These are phyloP conservation scores for Amphibalanus amphitrite DNA, from an alignment of 1,140 invertebrate species.

Conservation along the genomic window DNA sequence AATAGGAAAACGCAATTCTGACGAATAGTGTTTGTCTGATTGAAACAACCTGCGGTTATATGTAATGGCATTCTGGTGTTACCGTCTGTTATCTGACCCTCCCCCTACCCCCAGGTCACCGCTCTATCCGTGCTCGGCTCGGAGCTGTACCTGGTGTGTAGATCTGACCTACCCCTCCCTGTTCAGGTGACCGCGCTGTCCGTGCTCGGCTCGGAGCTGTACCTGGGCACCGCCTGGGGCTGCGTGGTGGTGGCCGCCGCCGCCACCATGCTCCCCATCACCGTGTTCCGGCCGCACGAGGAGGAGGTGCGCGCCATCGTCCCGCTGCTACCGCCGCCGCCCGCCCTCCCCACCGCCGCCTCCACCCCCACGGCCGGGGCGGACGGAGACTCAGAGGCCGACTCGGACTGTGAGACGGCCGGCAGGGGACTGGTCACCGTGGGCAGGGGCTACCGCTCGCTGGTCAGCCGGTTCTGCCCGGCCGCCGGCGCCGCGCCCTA, in stretches of 20 bases:
- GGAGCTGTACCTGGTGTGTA: neutral
- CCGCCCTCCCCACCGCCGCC: no score
- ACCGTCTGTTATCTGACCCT: neutral
- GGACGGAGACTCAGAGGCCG: neutral
- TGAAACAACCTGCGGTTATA: neutral
- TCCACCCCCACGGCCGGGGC: conserved; percentile 5
- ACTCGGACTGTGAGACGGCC: conserved; percentile 1
- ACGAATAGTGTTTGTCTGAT: no score
- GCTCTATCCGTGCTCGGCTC: neutral
- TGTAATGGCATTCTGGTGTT: neutral
- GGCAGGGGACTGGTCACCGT: conserved; percentile 46
- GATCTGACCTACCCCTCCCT: conserved; percentile 3
- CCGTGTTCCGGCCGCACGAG: conserved; percentile 75
- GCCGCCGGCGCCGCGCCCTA: conserved; percentile 13
- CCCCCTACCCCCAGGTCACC: no score
- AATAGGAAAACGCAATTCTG: no score
- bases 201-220: conserved; percentile 45
- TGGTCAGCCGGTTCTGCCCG: conserved; percentile 36
- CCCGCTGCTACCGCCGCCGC: conserved; percentile 17
- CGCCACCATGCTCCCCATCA: conserved; percentile 58
- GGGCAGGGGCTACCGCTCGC: conserved; percentile 61
- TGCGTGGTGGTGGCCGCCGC: conserved; percentile 73
- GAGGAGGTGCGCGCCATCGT: conserved; percentile 46
- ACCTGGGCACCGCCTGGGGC: conserved; percentile 81
- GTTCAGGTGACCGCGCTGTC: conserved; percentile 57